Percentiles rank a stretch among this genome's conserved stretches.
Conservation (phyloP, 2,113 vertebrate species). For the Clinocottus analis region DNA sequence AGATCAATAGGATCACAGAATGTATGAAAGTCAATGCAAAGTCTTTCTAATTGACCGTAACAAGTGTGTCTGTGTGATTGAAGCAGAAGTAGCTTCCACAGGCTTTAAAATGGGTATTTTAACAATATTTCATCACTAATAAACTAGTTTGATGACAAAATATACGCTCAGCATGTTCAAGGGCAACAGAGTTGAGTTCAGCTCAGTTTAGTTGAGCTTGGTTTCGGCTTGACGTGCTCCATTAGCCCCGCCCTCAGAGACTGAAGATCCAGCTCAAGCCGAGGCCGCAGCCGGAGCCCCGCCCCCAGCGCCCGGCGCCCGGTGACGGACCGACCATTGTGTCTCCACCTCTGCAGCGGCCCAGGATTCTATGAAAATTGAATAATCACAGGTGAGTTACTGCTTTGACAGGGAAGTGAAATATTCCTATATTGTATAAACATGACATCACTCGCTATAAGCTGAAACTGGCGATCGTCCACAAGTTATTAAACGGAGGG, state of each 20-base stretch:
- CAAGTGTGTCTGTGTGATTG: background rate
- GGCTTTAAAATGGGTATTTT: no score
- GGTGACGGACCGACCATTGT: constrained; percentile 74
- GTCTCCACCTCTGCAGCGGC: constrained; percentile 63
- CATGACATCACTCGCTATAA: constrained; percentile 82
- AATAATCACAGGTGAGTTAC: constrained; percentile 83
- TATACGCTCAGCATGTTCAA: background rate
- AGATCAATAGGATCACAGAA: no score
- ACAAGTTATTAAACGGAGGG: constrained; percentile 66
- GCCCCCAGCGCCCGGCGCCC: constrained; percentile 17
- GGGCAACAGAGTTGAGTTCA: background rate
- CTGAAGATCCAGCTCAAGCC: constrained; percentile 14
- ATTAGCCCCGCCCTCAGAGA: constrained; percentile 22
- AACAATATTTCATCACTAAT: background rate
- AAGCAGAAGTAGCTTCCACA: no score
- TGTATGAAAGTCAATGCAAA: background rate
- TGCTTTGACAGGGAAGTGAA: constrained; percentile 81
- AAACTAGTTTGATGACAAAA: background rate
- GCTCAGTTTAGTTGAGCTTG: background rate
- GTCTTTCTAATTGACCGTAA: background rate
- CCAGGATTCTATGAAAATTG: constrained; percentile 78
- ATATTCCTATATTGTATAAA: constrained; percentile 83
- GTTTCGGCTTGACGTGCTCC: no score
- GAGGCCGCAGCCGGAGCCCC: constrained; percentile 5
- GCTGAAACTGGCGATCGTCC: constrained; percentile 77